A percentile compares a stretch with the other conserved stretches of the same genome.
Conservation (phyloP, 1,140 invertebrate genomes). For the Dreissena rostriformis region DNA sequence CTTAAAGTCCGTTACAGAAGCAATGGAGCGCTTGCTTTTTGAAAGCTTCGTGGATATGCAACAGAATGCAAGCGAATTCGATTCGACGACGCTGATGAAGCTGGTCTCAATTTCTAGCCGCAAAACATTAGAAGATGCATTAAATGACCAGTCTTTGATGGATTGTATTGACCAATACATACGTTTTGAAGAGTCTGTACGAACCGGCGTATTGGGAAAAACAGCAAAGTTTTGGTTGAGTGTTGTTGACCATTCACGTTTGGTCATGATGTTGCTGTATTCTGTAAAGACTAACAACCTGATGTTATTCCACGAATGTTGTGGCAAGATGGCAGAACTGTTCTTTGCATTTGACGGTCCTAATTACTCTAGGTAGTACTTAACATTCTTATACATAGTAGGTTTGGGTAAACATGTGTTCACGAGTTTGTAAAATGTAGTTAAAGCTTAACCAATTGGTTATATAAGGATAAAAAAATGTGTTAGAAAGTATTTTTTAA, state of each 20-base stretch:
- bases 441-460: not conserved
- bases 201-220: conserved; percentile 42
- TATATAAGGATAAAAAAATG: not conserved
- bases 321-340: conserved; percentile 54
- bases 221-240: conserved; percentile 60
- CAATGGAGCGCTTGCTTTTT: not conserved
- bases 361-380: conserved; percentile 62
- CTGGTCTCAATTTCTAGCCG: not conserved
- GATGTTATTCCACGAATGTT: conserved; percentile 44
- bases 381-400: too few species aligned
- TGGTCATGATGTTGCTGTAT: conserved; percentile 43
- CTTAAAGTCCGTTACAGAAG: not conserved
- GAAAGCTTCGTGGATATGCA: not conserved
- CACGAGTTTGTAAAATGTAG: not conserved
- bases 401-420: not conserved
- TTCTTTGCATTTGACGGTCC: conserved; percentile 66
- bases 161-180: not conserved
- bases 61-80: not conserved
- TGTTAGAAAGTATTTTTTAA: not conserved
- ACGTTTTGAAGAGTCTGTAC: not conserved
- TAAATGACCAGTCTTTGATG: conserved; percentile 2
- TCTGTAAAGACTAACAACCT: conserved; percentile 64
- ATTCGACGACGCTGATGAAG: not conserved
- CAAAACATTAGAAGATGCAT: not conserved
- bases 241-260: conserved; percentile 59